These are phyloP conservation scores for Bradypodion ventrale DNA, from an alignment of 2,797 vertebrate genomes.

Conservation along the genomic window DNA sequence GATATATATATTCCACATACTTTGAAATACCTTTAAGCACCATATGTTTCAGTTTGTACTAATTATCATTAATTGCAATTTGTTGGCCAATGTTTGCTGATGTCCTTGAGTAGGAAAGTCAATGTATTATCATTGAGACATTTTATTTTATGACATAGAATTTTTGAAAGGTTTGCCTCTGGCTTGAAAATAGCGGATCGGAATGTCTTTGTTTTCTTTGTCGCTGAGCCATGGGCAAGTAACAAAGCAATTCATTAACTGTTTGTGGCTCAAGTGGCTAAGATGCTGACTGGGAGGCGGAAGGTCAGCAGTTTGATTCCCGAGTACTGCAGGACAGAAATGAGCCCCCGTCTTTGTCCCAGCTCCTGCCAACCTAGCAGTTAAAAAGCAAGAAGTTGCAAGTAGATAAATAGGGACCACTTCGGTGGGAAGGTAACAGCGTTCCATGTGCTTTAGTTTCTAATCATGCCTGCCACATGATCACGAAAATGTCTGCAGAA, in stretches of 20 bases:
- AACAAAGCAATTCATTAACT: neutral
- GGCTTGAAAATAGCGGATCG: neutral
- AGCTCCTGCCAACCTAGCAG: too few species aligned
- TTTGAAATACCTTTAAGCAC: neutral
- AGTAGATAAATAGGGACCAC: too few species aligned
- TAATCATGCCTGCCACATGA: too few species aligned
- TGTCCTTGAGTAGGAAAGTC: neutral
- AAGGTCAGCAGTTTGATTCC: too few species aligned
- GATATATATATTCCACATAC: neutral
- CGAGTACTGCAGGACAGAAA: too few species aligned
- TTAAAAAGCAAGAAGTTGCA: too few species aligned
- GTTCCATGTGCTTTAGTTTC: too few species aligned
- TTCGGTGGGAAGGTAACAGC: too few species aligned
- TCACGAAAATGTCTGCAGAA: too few species aligned
- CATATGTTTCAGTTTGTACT: neutral
- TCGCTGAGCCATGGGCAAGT: neutral
- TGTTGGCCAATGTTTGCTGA: neutral
- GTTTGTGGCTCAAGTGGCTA: too few species aligned
- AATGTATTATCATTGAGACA: neutral
- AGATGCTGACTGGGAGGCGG: too few species aligned
- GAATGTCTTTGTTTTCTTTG: neutral
- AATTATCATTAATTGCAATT: neutral
- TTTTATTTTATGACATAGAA: neutral
- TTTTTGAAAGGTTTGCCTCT: neutral
- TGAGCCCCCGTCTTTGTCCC: too few species aligned